Base-by-base conservation (phyloP, 2,888 invertebrate species). In the Phyllotreta striolata region DNA sequence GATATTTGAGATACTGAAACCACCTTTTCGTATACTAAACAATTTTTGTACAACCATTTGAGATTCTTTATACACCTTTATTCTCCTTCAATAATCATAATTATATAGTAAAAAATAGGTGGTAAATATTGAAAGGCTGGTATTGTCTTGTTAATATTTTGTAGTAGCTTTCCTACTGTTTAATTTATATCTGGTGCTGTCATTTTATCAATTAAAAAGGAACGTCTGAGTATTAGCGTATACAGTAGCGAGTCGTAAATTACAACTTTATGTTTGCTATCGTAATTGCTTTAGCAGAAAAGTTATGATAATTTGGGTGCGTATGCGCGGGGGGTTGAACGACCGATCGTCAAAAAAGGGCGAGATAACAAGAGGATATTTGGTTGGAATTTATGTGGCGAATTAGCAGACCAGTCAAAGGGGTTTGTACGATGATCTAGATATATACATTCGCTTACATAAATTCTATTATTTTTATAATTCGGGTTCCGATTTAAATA, bases 121-220 rank as follows among this genome's bases (percentile, higher is more conserved):
- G n/a, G n/a, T n/a, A n/a, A n/a, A n/a, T n/a, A n/a, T n/a, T n/a
- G n/a, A n/a, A n/a, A n/a, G n/a, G n/a, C n/a, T n/a, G n/a, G 24
- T 24, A 24, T 24, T 24, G 1, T 24, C 24, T 24, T 24, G 24
- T 24, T 1, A 24, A 24, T 24, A 24, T 24, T 24, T 24, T 24
- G 24, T 44, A 3, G 35, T 49, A 49, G 6, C 49, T 10, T 37
- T 35, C 10, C 35, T 35, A 35, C 49, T 49, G 37, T 10, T 78
- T 80, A 82, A 82, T 81, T 81, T 81, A 82, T 81, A 80, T 81
- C 81, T 24, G 24, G 24, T 24, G 81, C 80, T 78, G 82, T 82
- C 82, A 82, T 80, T 79, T 78, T 80, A 79, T 80, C 82, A 81
- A 81, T 82, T 82, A 81, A 78, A 80, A 81, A 78, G 80, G 80